A percentile compares a stretch with the other conserved stretches of the same genome.
Evolutionary conservation across 2,888 invertebrate genomes (phyloP).

Genomic region (Xestia sexstrigata): DNA sequence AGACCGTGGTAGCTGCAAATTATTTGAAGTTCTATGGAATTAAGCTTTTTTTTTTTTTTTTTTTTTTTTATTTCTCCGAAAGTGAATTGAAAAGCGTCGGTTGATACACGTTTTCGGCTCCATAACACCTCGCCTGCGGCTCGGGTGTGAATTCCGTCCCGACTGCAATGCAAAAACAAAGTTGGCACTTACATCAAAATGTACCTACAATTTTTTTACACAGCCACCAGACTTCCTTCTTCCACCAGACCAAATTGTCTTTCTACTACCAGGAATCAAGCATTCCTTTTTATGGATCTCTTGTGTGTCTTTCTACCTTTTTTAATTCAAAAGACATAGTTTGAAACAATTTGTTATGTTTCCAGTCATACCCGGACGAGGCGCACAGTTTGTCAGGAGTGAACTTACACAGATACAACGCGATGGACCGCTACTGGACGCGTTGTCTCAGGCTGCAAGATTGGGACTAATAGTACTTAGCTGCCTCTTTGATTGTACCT

Average conservation of each 20-base stretch:
- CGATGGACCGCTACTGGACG: slow-evolving; percentile 94
- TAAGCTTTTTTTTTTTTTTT: not conserved
- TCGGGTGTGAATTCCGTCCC: no score
- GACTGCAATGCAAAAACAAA: no score
- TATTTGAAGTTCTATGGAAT: not conserved
- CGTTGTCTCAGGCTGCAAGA: slow-evolving; percentile 86
- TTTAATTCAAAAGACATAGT: not conserved
- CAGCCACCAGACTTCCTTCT: not conserved
- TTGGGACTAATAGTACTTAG: slow-evolving; percentile 31
- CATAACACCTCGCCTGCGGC: no score
- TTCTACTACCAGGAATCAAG: not conserved
- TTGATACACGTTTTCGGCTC: no score
- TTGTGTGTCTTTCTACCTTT: not conserved
- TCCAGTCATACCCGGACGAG: slow-evolving; percentile 96
- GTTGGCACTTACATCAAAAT: no score
- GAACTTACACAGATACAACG: slow-evolving; percentile 94
- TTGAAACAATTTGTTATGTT: slow-evolving; percentile 52
- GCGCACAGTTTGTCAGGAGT: slow-evolving; percentile 93
- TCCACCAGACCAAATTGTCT: not conserved
- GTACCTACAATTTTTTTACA: not conserved
- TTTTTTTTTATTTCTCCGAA: no score
- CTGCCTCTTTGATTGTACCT: slow-evolving; percentile 2
- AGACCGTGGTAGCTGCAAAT: not conserved
- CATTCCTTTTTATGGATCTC: not conserved
- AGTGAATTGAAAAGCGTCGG: no score